These are phyloP conservation scores for Cabera pusaria DNA, from an alignment of 2,888 invertebrate species.

Conservation along the genomic window DNA sequence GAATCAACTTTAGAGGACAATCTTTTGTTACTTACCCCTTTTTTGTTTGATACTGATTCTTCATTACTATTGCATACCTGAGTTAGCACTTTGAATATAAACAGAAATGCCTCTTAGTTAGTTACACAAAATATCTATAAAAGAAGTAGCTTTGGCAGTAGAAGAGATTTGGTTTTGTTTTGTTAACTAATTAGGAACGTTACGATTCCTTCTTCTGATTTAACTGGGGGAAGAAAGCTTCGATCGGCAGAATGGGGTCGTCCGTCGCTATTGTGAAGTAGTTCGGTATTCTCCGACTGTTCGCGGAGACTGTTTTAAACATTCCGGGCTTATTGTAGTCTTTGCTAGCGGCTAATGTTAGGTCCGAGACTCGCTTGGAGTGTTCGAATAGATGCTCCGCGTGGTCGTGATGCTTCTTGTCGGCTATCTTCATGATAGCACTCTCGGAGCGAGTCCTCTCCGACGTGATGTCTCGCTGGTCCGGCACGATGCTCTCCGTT, in stretches of 20 bases:
- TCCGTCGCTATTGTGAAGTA: constrained; percentile 90
- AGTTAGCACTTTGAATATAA: constrained; percentile 10
- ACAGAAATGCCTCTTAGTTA: constrained; percentile 15
- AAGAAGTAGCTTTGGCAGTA: constrained; percentile 71
- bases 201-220: constrained; percentile 84
- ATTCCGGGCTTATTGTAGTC: constrained; percentile 88
- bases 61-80: too few relatives aligned
- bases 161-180: constrained; percentile 67
- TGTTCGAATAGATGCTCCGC: constrained; percentile 76
- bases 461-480: constrained; percentile 66
- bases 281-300: constrained; percentile 85
- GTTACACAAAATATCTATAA: constrained; percentile 25
- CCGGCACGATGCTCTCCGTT: constrained; percentile 57
- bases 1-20: too few relatives aligned
- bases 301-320: constrained; percentile 86
- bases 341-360: constrained; percentile 88
- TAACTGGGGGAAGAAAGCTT: constrained; percentile 90
- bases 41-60: background rate
- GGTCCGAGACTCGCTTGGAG: constrained; percentile 88
- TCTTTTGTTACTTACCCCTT: too few relatives aligned
- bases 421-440: constrained; percentile 83
- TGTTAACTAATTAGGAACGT: constrained; percentile 47
- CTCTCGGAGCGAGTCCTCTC: constrained; percentile 76
- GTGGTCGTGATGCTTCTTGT: constrained; percentile 72
- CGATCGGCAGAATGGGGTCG: constrained; percentile 91